Conservation (phyloP, 2,797 vertebrate genomes). For the Chaetodon trifasciatus region DNA sequence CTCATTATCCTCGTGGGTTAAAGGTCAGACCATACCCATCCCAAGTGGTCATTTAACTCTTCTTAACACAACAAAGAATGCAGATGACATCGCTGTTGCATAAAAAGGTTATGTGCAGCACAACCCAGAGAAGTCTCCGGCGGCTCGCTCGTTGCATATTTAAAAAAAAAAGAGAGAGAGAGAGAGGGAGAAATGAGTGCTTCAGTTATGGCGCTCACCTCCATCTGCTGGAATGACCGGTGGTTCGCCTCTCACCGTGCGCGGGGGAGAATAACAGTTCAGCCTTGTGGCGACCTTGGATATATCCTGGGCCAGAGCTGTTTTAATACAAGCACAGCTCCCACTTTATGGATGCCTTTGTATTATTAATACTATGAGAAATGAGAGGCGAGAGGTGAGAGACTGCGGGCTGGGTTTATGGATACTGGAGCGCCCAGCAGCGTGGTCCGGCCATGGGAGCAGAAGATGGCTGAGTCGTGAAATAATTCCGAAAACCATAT, state of each 20-base stretch:
- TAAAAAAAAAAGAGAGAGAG: constrained; percentile 56
- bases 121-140: constrained; percentile 65
- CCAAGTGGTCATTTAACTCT: constrained; percentile 87
- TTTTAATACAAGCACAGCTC: constrained; percentile 79
- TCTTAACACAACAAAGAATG: constrained; percentile 84
- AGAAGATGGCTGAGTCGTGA: constrained; percentile 50
- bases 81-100: constrained; percentile 82
- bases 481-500: constrained; percentile 72
- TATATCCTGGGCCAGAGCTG: constrained; percentile 67
- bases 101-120: constrained; percentile 80
- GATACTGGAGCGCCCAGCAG: constrained; percentile 65
- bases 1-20: constrained; percentile 85
- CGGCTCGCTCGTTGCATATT: constrained; percentile 76
- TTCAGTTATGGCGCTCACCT: constrained; percentile 50
- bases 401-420: constrained; percentile 66
- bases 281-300: constrained; percentile 83
- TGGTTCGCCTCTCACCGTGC: constrained; percentile 40
- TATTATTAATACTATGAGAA: constrained; percentile 85
- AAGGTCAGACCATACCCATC: constrained; percentile 78
- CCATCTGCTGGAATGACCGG: constrained; percentile 52
- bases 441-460: constrained; percentile 32
- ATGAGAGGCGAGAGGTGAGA: constrained; percentile 77
- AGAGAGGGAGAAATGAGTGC: constrained; percentile 49
- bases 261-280: constrained; percentile 70
- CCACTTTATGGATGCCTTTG: constrained; percentile 79